phyloP scores from a whole-genome alignment of 2,888 invertebrate species.

The Ernsta delagoae region DNA sequence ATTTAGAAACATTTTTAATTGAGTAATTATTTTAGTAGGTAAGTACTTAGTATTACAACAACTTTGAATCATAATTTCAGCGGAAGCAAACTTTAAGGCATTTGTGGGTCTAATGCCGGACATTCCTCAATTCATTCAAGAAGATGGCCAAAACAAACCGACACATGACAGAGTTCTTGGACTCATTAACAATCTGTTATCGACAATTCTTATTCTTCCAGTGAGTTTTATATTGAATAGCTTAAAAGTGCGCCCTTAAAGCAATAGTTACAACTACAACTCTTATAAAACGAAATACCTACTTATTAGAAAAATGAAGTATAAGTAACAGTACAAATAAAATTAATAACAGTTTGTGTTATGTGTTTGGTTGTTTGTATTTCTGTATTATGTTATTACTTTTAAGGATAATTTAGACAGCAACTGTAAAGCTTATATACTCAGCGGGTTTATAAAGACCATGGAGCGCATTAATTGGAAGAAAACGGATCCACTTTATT shows the following conservation, averaged over 20 bases:
- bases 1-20: too few species aligned
- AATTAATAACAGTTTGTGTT: too few species aligned
- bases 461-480: constrained; percentile 91
- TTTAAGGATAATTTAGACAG: constrained; percentile 94
- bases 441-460: constrained; percentile 92
- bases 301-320: too few species aligned
- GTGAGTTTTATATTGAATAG: constrained; percentile 67
- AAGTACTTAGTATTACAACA: too few species aligned
- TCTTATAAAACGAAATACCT: not conserved
- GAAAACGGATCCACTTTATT: constrained; percentile 87
- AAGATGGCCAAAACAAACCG: constrained; percentile 90
- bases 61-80: constrained; percentile 78
- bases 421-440: constrained; percentile 91
- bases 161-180: constrained; percentile 89
- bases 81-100: constrained; percentile 97
- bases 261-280: not conserved
- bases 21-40: too few species aligned
- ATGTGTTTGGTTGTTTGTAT: too few species aligned
- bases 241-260: too few species aligned
- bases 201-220: constrained; percentile 93
- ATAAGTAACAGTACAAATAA: too few species aligned
- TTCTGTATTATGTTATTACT: not conserved
- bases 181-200: constrained; percentile 91
- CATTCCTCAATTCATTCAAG: constrained; percentile 87
- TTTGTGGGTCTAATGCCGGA: constrained; percentile 92